Percentiles rank a stretch among this genome's conserved stretches.
These are phyloP conservation scores for Leptopilina myrica DNA, from an alignment of 2,888 invertebrate genomes.

Conservation along the genomic window DNA sequence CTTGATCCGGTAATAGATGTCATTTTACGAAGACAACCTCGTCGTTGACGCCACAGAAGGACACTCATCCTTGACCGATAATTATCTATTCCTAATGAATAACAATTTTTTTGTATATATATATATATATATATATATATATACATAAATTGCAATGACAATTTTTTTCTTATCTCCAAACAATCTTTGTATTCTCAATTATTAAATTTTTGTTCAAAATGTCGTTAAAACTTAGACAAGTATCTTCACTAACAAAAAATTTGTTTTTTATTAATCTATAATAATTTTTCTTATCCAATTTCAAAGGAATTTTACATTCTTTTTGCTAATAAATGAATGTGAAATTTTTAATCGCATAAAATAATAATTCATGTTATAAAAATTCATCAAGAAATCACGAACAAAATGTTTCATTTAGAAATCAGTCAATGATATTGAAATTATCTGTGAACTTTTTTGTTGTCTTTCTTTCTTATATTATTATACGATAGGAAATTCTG, in stretches of 20 bases:
- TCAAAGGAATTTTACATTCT: no score
- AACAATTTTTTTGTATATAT: conserved; percentile 7
- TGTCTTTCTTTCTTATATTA: no score
- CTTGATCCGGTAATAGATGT: conserved; percentile 57
- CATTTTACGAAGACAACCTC: conserved; percentile 55
- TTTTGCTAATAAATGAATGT: no score
- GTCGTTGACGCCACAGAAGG: conserved; percentile 70
- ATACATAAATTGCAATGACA: no score
- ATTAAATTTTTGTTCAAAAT: background rate
- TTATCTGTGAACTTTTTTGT: background rate
- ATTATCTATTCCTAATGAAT: conserved; percentile 32
- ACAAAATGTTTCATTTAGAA: background rate
- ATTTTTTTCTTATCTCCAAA: no score
- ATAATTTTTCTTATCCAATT: no score
- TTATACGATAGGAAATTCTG: background rate
- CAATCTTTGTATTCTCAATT: background rate
- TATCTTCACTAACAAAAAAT: background rate
- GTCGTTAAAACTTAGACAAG: no score
- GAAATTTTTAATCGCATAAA: no score
- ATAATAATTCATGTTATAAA: background rate
- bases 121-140: no score
- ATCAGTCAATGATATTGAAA: background rate
- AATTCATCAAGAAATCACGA: background rate
- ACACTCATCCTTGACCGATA: conserved; percentile 64
- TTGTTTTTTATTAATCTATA: background rate